Conservation (phyloP, 1,140 invertebrate species). For the Cryptotermes secundus region DNA sequence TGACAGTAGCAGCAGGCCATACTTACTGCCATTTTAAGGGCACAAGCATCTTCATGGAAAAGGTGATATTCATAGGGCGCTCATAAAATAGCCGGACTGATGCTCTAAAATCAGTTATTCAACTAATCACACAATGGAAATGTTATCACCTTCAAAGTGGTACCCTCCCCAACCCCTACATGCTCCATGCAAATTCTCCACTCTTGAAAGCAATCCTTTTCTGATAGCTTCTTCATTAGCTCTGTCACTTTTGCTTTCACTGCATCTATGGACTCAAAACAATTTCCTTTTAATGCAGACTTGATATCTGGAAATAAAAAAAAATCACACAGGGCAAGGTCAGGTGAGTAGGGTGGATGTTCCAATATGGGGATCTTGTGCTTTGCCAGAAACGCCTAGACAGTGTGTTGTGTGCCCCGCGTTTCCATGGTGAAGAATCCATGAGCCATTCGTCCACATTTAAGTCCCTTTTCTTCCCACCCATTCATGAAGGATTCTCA, state of each 20-base stretch:
- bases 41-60: too few species aligned
- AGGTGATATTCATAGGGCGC: background rate
- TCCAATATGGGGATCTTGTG: too few species aligned
- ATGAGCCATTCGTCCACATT: slow-evolving; percentile 34
- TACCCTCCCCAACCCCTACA: background rate
- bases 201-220: background rate
- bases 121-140: too few species aligned
- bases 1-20: too few species aligned
- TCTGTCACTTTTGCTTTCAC: too few species aligned
- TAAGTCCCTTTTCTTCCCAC: slow-evolving; percentile 33
- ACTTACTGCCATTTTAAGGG: too few species aligned
- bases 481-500: too few species aligned
- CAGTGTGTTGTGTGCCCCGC: slow-evolving; percentile 28
- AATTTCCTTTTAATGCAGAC: background rate
- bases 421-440: slow-evolving; percentile 34
- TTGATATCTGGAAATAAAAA: background rate
- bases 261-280: background rate
- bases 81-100: too few species aligned
- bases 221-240: too few species aligned
- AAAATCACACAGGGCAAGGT: slow-evolving; percentile 39
- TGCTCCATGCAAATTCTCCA: background rate
- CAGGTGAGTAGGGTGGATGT: slow-evolving; percentile 39
- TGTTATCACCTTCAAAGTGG: too few species aligned
- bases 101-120: too few species aligned
- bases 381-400: slow-evolving; percentile 37